phyloP scores from a whole-genome alignment of 35 echinoderm and acorn worm genomes.

The Lytechinus variegatus region DNA sequence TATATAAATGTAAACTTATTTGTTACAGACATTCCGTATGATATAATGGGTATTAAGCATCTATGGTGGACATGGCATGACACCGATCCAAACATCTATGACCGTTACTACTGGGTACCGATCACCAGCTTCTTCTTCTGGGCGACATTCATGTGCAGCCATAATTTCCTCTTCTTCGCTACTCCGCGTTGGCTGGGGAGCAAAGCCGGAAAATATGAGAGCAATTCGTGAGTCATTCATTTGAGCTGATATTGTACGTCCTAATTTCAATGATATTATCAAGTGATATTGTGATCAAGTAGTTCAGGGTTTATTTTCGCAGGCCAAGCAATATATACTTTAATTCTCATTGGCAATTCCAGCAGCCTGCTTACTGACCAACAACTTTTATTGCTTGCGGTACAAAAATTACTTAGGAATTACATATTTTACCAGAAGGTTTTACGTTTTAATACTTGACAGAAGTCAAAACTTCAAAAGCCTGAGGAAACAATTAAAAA shows the following conservation, averaged over 20 bases:
- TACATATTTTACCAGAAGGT: too few species aligned
- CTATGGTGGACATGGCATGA: slow-evolving; percentile 60
- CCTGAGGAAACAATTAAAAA: too few species aligned
- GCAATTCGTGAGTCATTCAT: slow-evolving; percentile 37
- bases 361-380: too few species aligned
- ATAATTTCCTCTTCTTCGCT: slow-evolving; percentile 49
- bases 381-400: too few species aligned
- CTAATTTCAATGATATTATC: too few species aligned
- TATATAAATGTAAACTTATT: not conserved
- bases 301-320: too few species aligned
- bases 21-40: slow-evolving; percentile 48
- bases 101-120: slow-evolving; percentile 42
- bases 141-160: slow-evolving; percentile 45
- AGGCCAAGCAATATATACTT: too few species aligned
- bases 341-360: too few species aligned
- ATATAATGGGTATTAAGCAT: slow-evolving; percentile 57
- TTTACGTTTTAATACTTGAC: too few species aligned
- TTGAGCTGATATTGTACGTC: not conserved
- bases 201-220: slow-evolving; percentile 43
- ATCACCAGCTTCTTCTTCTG: slow-evolving; percentile 43
- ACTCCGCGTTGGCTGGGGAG: slow-evolving; percentile 23
- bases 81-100: slow-evolving; percentile 62
- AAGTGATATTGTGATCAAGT: too few species aligned
- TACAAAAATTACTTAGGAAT: too few species aligned
- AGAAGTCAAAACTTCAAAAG: too few species aligned